phyloP scores from a whole-genome alignment of 2,113 vertebrate species.

The Thomomys bottae region DNA sequence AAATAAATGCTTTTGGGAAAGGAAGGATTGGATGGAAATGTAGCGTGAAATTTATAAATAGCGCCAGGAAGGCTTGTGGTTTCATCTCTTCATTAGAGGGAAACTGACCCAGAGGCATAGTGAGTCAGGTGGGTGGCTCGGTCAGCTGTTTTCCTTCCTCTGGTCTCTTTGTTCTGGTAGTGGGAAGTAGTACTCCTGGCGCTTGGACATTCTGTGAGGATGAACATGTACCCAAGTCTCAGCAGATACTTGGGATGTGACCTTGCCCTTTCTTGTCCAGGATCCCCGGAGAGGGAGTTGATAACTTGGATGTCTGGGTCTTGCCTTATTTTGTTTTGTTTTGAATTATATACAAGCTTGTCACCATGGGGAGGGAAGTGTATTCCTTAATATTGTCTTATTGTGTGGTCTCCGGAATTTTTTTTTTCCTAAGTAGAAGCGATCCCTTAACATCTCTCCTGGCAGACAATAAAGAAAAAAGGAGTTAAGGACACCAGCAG shows the following conservation, averaged over 20 bases:
- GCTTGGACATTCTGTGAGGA: background rate
- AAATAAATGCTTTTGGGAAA: too few relatives aligned
- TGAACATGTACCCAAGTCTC: background rate
- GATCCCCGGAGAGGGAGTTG: background rate
- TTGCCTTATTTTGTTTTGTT: background rate
- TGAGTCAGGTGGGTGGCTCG: background rate
- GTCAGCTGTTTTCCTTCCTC: background rate
- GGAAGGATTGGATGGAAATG: background rate
- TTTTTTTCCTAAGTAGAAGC: background rate
- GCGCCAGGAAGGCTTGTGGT: background rate
- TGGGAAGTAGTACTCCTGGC: accelerated
- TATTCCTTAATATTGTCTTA: background rate
- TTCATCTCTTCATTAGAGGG: background rate
- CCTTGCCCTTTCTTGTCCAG: accelerated
- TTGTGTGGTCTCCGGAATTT: background rate
- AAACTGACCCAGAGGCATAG: background rate
- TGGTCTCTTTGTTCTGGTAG: background rate
- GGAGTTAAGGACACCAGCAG: background rate
- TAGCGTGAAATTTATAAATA: background rate
- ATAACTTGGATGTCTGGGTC: background rate
- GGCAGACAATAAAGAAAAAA: background rate
- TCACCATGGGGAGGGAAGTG: background rate
- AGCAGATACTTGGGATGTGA: background rate
- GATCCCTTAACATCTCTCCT: constrained; percentile 38
- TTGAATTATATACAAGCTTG: background rate